Percentiles rank a stretch among this genome's conserved stretches.
Evolutionary conservation across 2,888 invertebrate species (phyloP).

Genomic region (Gymnoscelis rufifasciata): DNA sequence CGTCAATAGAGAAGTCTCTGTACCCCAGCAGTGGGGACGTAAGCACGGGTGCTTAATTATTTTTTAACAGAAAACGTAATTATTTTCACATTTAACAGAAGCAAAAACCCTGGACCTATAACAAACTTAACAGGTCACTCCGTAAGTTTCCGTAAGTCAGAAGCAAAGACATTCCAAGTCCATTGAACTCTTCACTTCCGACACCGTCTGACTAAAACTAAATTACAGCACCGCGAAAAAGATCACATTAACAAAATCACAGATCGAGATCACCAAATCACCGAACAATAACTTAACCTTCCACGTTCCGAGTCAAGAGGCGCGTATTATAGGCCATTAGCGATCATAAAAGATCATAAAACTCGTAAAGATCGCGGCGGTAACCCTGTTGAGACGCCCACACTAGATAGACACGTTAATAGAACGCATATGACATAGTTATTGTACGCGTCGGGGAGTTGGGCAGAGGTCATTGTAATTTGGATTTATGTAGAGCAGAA

Average conservation of each 20-base stretch:
- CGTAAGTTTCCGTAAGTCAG: no score
- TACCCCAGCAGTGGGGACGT: no score
- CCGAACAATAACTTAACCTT: conserved; percentile 48
- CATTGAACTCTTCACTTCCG: conserved; percentile 21
- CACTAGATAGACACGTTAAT: conserved; percentile 30
- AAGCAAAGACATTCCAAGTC: conserved; percentile 22
- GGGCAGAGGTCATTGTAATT: conserved; percentile 14
- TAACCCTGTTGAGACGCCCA: conserved; percentile 39
- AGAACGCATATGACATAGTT: conserved; percentile 27
- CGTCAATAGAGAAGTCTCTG: no score
- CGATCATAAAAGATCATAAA: conserved; percentile 57
- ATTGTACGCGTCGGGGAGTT: conserved; percentile 17
- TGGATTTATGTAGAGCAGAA: conserved; percentile 20
- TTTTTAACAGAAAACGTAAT: no score
- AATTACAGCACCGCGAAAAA: conserved; percentile 1
- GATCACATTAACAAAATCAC: conserved; percentile 16
- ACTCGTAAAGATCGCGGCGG: conserved; percentile 44
- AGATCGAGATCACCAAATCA: conserved; percentile 27
- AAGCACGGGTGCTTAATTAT: no score
- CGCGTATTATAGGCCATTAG: conserved; percentile 57
- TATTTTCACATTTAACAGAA: no score
- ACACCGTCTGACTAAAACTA: conserved; percentile 2
- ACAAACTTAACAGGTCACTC: no score
- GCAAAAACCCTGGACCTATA: no score
- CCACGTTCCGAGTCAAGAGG: conserved; percentile 47